Conservation (phyloP, 2,113 vertebrate species). For the Odocoileus virginianus region DNA sequence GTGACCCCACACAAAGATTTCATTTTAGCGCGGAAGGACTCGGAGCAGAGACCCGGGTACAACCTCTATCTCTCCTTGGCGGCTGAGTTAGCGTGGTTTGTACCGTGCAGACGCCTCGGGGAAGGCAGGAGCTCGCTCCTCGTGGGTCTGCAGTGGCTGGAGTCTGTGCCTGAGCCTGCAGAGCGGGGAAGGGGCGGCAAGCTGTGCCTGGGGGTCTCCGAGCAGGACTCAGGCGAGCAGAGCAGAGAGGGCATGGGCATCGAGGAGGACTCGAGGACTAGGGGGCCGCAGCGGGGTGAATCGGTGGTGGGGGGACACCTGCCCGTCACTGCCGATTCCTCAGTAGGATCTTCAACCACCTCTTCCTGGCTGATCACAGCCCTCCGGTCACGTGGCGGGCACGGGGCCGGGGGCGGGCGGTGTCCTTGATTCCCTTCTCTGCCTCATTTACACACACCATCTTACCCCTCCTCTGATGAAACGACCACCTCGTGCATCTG, state of each 20-base stretch:
- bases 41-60: neutral
- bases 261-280: fast-evolving
- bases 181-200: fast-evolving
- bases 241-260: neutral
- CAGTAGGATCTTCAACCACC: neutral
- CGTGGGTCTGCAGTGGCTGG: neutral
- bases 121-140: neutral
- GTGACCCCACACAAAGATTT: fast-evolving
- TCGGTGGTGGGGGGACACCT: fast-evolving
- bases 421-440: neutral
- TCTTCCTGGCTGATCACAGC: neutral
- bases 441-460: fast-evolving
- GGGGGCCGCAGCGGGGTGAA: neutral
- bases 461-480: neutral
- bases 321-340: fast-evolving
- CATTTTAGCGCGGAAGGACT: neutral
- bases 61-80: neutral
- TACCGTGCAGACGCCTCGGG: fast-evolving
- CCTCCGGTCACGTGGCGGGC: neutral
- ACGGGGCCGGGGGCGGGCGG: fast-evolving
- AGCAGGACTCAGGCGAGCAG: neutral
- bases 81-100: neutral
- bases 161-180: neutral
- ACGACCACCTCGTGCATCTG: neutral
- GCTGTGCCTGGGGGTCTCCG: neutral